Conservation (phyloP, 2,888 invertebrate species). For the Lasioglossum malachurum region DNA sequence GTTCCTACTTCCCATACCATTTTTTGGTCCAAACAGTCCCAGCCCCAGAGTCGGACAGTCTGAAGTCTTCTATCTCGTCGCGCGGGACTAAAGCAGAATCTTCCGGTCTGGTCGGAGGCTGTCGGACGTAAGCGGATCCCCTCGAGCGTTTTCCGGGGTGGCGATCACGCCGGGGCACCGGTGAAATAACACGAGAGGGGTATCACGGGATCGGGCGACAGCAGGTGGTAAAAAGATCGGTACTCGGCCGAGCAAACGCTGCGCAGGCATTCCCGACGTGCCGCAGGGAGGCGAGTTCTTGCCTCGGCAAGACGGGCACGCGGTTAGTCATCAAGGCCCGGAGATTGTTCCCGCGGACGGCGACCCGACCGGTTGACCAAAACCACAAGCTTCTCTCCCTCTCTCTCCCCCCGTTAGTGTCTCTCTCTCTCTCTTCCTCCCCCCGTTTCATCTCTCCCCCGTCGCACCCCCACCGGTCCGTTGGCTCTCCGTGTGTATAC, state of each 20-base stretch:
- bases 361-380: conserved; percentile 77
- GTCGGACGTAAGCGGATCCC: conserved; percentile 29
- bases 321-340: conserved; percentile 80
- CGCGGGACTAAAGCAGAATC: not conserved
- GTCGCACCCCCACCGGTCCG: not conserved
- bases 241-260: conserved; percentile 70
- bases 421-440: not conserved
- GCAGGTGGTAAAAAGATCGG: conserved; percentile 79
- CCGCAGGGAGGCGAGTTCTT: conserved; percentile 77
- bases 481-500: conserved; percentile 5
- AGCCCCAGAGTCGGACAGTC: not conserved
- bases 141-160: conserved; percentile 53
- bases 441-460: not conserved
- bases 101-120: not conserved
- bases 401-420: conserved; percentile 6
- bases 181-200: conserved; percentile 56
- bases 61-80: conserved; percentile 2
- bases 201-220: conserved; percentile 68
- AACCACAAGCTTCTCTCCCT: conserved; percentile 72
- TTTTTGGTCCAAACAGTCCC: not conserved
- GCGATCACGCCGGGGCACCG: conserved; percentile 31
- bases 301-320: conserved; percentile 76
- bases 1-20: not conserved
- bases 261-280: conserved; percentile 78
- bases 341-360: conserved; percentile 75